Percentiles rank a stretch among this genome's conserved stretches.
Conservation (phyloP, 2,888 invertebrate genomes). For the Lasioglossum zephyrum region DNA sequence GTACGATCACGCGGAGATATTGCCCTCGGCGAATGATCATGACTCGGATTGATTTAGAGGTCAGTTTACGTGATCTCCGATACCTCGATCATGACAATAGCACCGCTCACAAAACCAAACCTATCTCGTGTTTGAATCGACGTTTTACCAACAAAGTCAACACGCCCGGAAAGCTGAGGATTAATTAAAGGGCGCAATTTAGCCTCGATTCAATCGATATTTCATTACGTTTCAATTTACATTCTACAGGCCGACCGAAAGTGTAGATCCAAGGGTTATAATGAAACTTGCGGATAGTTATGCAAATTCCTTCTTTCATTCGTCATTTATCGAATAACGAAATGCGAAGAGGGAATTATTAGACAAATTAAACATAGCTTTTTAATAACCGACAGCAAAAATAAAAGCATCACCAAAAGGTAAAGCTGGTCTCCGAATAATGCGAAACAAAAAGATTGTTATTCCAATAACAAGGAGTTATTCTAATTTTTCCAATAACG, state of each 20-base stretch:
- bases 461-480: neutral
- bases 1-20: constrained; percentile 36
- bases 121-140: neutral
- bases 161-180: neutral
- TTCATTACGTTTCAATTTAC: constrained; percentile 17
- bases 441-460: neutral
- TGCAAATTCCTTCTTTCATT: neutral
- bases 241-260: neutral
- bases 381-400: neutral
- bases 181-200: constrained; percentile 1
- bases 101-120: neutral
- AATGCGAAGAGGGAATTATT: neutral
- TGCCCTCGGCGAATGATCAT: constrained; percentile 16
- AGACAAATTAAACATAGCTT: neutral
- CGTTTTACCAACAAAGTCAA: neutral
- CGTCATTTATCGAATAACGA: neutral
- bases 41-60: constrained; percentile 37
- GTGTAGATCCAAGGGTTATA: neutral
- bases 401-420: neutral
- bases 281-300: neutral
- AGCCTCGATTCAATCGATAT: constrained; percentile 7
- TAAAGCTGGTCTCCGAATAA: neutral
- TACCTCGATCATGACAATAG: constrained; percentile 29
- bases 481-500: no score
- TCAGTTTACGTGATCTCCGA: constrained; percentile 35